These are phyloP conservation scores for Phalera bucephala DNA, from an alignment of 2,888 invertebrate genomes.

Conservation along the genomic window DNA sequence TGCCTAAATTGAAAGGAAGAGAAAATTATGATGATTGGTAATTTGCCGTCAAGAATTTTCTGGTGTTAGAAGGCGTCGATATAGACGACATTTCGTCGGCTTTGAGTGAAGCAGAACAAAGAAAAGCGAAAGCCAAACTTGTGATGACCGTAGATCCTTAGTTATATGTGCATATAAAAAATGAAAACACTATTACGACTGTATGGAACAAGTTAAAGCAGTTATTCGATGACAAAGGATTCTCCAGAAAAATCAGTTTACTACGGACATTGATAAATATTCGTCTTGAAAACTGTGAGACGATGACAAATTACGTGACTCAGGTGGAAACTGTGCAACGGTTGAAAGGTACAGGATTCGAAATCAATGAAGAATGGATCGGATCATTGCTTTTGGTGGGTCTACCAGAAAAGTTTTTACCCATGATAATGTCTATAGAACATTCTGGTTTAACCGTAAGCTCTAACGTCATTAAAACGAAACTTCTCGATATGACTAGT, in stretches of 20 bases:
- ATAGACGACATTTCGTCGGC: too few species aligned
- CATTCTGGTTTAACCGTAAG: constrained; percentile 6
- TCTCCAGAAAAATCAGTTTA: too few species aligned
- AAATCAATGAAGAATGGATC: too few species aligned
- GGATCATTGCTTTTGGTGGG: constrained; percentile 9
- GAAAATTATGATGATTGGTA: too few species aligned
- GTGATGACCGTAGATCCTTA: constrained; percentile 1
- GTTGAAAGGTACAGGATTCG: constrained; percentile 7
- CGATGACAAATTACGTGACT: too few species aligned
- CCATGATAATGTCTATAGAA: constrained; percentile 7
- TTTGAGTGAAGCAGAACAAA: too few species aligned
- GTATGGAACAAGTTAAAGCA: neutral
- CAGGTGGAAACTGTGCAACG: neutral
- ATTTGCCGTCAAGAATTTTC: too few species aligned
- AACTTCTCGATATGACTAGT: constrained; percentile 7
- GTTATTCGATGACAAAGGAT: too few species aligned
- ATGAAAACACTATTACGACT: constrained; percentile 1
- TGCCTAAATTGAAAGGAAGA: too few species aligned
- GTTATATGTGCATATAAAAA: constrained; percentile 4
- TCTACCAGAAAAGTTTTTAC: constrained; percentile 5
- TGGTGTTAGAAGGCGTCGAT: too few species aligned
- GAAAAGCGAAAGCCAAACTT: constrained; percentile 1
- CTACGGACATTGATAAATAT: too few species aligned
- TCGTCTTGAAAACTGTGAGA: too few species aligned
- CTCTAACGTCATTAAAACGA: constrained; percentile 9